These are phyloP conservation scores for Oreortyx pictus DNA, from an alignment of 2,797 vertebrate species.

Conservation along the genomic window DNA sequence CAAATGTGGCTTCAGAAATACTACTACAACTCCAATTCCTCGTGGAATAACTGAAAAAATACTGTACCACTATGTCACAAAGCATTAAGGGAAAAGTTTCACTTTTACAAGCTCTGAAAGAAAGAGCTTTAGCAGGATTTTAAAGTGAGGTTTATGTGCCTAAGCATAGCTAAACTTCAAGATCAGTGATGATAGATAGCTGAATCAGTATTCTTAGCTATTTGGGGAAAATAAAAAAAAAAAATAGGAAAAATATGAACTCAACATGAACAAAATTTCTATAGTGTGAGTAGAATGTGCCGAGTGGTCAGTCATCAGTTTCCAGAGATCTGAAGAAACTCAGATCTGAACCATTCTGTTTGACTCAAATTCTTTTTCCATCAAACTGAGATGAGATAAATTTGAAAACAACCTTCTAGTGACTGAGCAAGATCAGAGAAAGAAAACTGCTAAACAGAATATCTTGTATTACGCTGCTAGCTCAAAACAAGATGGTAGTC, in stretches of 20 bases:
- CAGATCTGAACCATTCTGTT: background rate
- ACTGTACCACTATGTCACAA: background rate
- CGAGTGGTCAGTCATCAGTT: background rate
- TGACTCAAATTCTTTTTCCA: background rate
- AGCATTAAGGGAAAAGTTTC: background rate
- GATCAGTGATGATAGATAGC: background rate
- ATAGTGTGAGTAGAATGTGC: background rate
- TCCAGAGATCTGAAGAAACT: background rate
- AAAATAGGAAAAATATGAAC: background rate
- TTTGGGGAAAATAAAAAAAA: rapidly evolving
- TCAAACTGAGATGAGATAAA: background rate
- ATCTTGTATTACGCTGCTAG: background rate
- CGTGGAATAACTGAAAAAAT: background rate
- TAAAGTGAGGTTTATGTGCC: background rate
- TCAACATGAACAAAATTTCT: background rate
- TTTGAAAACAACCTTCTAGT: background rate
- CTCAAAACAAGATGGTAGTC: background rate
- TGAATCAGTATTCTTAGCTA: background rate
- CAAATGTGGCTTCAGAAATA: background rate
- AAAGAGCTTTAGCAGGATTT: background rate
- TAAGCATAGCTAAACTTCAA: background rate
- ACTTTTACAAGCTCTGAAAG: background rate
- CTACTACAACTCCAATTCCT: background rate
- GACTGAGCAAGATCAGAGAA: background rate
- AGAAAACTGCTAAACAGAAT: constrained; percentile 37